phyloP scores from a whole-genome alignment of 2,888 invertebrate genomes.

The Drosophila antonietae region DNA sequence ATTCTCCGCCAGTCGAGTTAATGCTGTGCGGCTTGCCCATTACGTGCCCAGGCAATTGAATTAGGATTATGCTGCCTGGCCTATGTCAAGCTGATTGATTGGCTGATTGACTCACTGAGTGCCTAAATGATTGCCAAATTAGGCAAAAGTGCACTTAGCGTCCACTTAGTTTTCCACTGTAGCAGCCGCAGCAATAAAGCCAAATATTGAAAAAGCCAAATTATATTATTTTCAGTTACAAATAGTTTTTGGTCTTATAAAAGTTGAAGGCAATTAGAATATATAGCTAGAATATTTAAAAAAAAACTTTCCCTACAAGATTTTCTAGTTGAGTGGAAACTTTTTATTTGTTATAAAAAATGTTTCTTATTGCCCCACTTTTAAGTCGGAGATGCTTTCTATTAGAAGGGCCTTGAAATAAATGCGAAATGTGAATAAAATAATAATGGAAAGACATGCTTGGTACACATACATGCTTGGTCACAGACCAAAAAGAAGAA shows the following conservation, averaged over 20 bases:
- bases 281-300: background rate
- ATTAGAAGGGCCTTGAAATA: background rate
- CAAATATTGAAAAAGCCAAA: background rate
- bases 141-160: constrained; percentile 59
- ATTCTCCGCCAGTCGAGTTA: constrained; percentile 37
- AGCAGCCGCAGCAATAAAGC: background rate
- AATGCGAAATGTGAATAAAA: constrained; percentile 8
- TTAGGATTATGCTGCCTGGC: constrained; percentile 55
- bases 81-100: constrained; percentile 45
- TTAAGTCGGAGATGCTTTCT: background rate
- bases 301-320: no score
- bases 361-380: background rate
- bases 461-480: no score
- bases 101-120: constrained; percentile 35
- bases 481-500: background rate
- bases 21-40: constrained; percentile 39
- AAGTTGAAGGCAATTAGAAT: constrained; percentile 2
- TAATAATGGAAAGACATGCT: background rate
- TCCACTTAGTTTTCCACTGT: constrained; percentile 31
- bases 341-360: background rate
- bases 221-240: constrained; percentile 7
- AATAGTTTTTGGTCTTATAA: background rate
- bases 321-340: background rate
- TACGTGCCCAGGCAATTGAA: constrained; percentile 57
- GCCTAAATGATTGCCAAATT: constrained; percentile 60